Percentiles rank a stretch among this genome's conserved stretches.
Conservation (phyloP, 1,140 invertebrate species). For the Chelonus insularis region DNA sequence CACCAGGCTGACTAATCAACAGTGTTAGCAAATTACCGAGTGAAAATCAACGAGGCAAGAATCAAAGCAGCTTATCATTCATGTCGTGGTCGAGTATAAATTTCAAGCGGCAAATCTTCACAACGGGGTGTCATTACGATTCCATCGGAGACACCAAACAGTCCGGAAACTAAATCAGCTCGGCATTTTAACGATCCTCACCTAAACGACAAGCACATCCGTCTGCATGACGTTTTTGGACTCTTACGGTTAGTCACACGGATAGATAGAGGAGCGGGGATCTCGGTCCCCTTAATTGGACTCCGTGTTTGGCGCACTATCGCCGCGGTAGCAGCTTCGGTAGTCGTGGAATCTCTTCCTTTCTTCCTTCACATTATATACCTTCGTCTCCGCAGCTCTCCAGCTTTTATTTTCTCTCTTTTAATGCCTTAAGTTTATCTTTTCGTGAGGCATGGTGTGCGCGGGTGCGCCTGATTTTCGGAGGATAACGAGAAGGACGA, state of each 20-base stretch:
- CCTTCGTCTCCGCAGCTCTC: slow-evolving; percentile 8
- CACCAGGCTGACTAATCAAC: too few species aligned
- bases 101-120: too few species aligned
- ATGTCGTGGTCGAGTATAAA: too few species aligned
- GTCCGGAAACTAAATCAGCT: slow-evolving; percentile 21
- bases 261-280: slow-evolving; percentile 28
- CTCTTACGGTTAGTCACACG: slow-evolving; percentile 36
- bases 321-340: slow-evolving; percentile 41
- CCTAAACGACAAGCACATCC: slow-evolving; percentile 42
- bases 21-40: too few species aligned
- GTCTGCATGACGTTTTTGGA: slow-evolving; percentile 43
- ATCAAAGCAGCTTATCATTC: too few species aligned
- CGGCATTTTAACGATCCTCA: slow-evolving; percentile 49
- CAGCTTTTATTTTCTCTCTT: slow-evolving; percentile 27
- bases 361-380: not conserved
- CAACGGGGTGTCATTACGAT: not conserved
- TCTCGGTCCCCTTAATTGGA: slow-evolving; percentile 51
- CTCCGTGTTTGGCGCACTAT: slow-evolving; percentile 51
- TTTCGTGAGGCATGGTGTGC: slow-evolving; percentile 39
- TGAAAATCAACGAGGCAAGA: too few species aligned
- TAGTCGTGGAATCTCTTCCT: slow-evolving; percentile 37
- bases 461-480: slow-evolving; percentile 49
- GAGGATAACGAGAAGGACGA: slow-evolving; percentile 39
- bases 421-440: slow-evolving; percentile 36
- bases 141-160: not conserved